Evolutionary conservation across 2,888 invertebrate species (phyloP).

Genomic region (Drosophila siamana): DNA sequence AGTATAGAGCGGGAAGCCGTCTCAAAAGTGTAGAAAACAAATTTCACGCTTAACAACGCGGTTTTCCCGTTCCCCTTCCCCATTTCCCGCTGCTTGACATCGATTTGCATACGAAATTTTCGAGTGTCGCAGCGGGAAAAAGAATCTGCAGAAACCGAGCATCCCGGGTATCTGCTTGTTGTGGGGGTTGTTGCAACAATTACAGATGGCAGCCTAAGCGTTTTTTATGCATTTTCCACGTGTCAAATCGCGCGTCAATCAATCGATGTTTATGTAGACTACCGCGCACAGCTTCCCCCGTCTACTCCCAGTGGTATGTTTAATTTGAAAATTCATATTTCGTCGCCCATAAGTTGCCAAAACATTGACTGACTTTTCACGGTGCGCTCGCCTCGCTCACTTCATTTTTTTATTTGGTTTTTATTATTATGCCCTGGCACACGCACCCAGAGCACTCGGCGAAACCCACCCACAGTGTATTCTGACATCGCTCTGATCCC

Average conservation of each 20-base stretch:
- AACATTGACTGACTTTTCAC: conserved; percentile 53
- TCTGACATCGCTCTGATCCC: conserved; percentile 33
- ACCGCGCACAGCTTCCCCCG: conserved; percentile 14
- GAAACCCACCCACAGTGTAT: conserved; percentile 4
- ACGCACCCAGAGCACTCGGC: conserved; percentile 34
- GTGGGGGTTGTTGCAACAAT: conserved; percentile 77
- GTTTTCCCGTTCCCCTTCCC: conserved; percentile 53
- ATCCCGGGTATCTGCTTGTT: conserved; percentile 5
- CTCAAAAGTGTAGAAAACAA: conserved; percentile 72
- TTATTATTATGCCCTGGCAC: conserved; percentile 73
- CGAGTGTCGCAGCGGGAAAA: conserved; percentile 29
- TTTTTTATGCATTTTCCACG: conserved; percentile 74
- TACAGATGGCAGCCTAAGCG: conserved; percentile 66
- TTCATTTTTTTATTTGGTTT: conserved; percentile 64
- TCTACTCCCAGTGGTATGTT: conserved; percentile 56
- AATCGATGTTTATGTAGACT: conserved; percentile 62
- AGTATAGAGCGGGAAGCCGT: conserved; percentile 23
- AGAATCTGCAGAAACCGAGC: conserved; percentile 2
- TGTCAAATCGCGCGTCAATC: conserved; percentile 83
- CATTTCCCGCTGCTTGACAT: conserved; percentile 17
- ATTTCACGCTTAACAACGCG: conserved; percentile 84
- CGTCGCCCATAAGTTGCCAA: conserved; percentile 60
- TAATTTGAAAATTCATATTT: conserved; percentile 72
- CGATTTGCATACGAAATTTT: conserved; percentile 82
- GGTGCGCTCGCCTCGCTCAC: conserved; percentile 32